phyloP scores from a whole-genome alignment of 2,113 vertebrate genomes.

The Piprites chloris region DNA sequence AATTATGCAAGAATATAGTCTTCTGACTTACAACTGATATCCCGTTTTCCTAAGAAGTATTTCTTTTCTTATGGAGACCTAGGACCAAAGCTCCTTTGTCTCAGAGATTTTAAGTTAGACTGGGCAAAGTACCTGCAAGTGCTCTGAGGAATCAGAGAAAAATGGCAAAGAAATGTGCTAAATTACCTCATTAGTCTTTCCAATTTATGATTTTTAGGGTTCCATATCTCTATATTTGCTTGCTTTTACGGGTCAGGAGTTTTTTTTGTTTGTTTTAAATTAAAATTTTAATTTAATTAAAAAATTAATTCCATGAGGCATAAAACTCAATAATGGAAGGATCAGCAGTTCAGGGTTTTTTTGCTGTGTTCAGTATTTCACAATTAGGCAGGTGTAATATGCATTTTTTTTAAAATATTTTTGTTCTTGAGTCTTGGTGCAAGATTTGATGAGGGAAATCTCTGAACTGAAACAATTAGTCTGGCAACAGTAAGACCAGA shows the following conservation, averaged over 20 bases:
- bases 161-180: neutral
- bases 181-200: neutral
- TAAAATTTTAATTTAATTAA: too few species aligned
- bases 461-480: neutral
- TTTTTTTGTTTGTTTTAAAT: neutral
- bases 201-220: neutral
- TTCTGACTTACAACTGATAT: neutral
- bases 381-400: neutral
- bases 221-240: neutral
- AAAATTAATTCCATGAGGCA: neutral
- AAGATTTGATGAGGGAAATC: neutral
- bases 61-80: neutral
- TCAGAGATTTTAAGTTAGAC: neutral
- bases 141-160: neutral
- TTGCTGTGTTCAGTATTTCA: neutral
- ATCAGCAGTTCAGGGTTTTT: neutral
- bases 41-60: neutral
- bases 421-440: neutral
- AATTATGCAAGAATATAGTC: neutral
- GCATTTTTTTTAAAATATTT: neutral
- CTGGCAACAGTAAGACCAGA: neutral
- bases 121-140: neutral
- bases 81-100: neutral
- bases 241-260: neutral
- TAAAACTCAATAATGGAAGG: neutral